A percentile compares a stretch with the other conserved stretches of the same genome.
Evolutionary conservation across 2,113 vertebrate genomes (phyloP).

Genomic region (Corvus moneduloides): DNA sequence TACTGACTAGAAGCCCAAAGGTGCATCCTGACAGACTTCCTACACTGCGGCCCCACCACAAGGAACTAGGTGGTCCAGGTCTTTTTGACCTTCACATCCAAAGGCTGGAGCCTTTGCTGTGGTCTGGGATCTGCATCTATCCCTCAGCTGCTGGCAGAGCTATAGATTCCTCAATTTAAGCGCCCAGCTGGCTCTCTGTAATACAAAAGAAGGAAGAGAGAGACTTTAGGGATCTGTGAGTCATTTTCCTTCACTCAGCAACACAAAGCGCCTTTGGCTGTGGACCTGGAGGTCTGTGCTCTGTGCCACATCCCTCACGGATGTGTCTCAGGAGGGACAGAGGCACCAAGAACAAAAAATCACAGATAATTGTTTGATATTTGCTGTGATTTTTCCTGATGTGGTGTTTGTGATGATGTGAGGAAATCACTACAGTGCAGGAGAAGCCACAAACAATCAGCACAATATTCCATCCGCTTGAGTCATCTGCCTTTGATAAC

Average conservation of each 20-base stretch:
- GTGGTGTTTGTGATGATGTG: background rate
- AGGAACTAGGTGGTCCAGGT: background rate
- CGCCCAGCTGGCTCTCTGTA: background rate
- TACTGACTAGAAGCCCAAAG: background rate
- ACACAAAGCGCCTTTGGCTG: background rate
- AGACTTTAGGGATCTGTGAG: background rate
- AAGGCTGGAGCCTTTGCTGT: background rate
- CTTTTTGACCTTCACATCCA: accelerated
- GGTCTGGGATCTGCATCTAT: background rate
- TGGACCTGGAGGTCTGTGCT: background rate
- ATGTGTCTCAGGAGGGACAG: background rate
- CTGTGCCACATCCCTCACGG: background rate
- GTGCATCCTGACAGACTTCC: accelerated
- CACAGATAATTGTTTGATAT: background rate
- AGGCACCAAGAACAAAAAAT: background rate
- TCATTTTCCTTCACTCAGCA: slow-evolving; percentile 1
- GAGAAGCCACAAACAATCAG: background rate
- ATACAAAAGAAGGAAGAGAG: slow-evolving; percentile 46
- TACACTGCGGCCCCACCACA: accelerated
- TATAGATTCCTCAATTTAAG: background rate
- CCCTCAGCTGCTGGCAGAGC: background rate
- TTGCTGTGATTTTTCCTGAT: background rate
- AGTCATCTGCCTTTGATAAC: slow-evolving; percentile 14
- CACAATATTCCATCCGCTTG: background rate
- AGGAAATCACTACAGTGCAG: background rate